Base-by-base conservation (phyloP, 2,888 invertebrate genomes). In the Helicoverpa assulta region DNA sequence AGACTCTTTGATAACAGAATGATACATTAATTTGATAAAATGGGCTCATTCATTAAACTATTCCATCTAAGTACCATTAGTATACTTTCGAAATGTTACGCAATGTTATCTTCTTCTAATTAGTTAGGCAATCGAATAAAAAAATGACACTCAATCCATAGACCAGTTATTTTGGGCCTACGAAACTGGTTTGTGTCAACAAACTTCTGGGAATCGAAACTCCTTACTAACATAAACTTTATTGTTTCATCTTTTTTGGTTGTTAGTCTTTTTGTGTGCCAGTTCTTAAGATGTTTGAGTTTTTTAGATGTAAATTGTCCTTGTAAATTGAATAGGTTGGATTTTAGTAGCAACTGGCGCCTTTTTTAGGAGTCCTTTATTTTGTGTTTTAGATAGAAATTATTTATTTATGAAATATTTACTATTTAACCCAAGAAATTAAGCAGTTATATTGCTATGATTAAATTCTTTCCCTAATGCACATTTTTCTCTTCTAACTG, bases 11-110 rank as follows among this genome's bases (percentile, higher is more conserved):
- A 26, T 50, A 21, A 40, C 3, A 50, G 4, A 61, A 33, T 57
- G 12, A 4, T 19, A 12, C 1, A 6, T 18, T 16, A n/a, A 0
- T 6, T 47, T 2, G 26, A 66, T 26, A 29, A 5, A 67, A 62
- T 40, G 19, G 60, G 56, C 21, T 52, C 18, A 59, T 37, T 53
- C 14, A 63, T 50, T 33, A 8, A 18, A 47, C 54, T 43, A 59
- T 7, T n/a, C 10, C 53, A 1, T 51, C 0, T 56, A 18, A 40
- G n/a, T n/a, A 52, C 5, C 29, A 18, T 21, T 47, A 33, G 0
- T 54, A 55, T 26, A 60, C 61, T 76, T 76, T 76, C 57, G 14
- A 67, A 67, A 52, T 67, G 37, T 76, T 70, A 40, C 56, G 56
- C 57, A 70, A 75, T 18, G 7, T 67, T 75, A 54, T 62, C 55